phyloP scores from a whole-genome alignment of 2,113 vertebrate species.

The Sardina pilchardus region DNA sequence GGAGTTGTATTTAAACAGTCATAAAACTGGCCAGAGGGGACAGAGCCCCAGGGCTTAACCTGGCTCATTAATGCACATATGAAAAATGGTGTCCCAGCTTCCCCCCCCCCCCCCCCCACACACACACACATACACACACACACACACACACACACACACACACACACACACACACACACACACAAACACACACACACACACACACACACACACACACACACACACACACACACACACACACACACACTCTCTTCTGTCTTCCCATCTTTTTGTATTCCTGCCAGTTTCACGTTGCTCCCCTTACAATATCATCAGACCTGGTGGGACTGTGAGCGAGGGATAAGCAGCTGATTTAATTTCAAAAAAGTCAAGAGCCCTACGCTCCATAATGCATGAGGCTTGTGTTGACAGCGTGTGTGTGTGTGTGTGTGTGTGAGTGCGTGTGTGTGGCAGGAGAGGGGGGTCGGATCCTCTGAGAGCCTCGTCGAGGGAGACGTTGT shows the following conservation, averaged over 20 bases:
- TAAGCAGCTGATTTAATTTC: conserved; percentile 5
- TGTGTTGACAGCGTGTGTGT: not conserved
- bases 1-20: not conserved
- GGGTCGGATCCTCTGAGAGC: not conserved
- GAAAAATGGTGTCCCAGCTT: not conserved
- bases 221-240: too few relatives aligned
- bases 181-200: too few relatives aligned
- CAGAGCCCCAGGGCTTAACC: not conserved
- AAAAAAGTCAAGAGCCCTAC: not conserved
- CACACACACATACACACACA: too few relatives aligned
- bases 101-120: not conserved
- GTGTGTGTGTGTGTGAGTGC: not conserved
- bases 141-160: too few relatives aligned
- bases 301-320: not conserved
- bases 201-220: too few relatives aligned
- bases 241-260: too few relatives aligned
- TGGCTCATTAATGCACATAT: not conserved
- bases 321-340: not conserved
- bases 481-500: not conserved
- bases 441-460: not conserved
- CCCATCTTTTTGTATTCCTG: not conserved
- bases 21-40: conserved; percentile 11
- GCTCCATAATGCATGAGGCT: conserved; percentile 17
- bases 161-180: too few relatives aligned
- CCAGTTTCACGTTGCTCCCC: not conserved